phyloP scores from a whole-genome alignment of 2,888 invertebrate species.

The Pharmacophagus antenor region DNA sequence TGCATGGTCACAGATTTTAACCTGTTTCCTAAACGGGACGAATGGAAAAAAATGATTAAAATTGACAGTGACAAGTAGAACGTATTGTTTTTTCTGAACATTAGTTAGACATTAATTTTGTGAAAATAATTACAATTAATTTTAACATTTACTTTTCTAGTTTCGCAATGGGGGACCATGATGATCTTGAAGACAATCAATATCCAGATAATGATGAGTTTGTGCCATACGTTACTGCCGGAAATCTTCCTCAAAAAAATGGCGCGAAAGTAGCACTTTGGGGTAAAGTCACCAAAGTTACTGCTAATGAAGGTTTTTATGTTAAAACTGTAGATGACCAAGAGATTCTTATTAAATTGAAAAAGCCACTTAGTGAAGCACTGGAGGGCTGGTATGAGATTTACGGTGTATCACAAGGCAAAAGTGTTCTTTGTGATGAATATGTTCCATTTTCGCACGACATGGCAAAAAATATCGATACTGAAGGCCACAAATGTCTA shows the following conservation, averaged over 20 bases:
- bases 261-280: slow-evolving; percentile 73
- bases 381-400: slow-evolving; percentile 77
- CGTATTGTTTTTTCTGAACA: not conserved
- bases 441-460: slow-evolving; percentile 65
- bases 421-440: slow-evolving; percentile 68
- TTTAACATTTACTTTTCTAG: not conserved
- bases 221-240: slow-evolving; percentile 72
- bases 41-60: no score
- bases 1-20: no score
- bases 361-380: slow-evolving; percentile 61
- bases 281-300: slow-evolving; percentile 73
- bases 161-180: slow-evolving; percentile 58
- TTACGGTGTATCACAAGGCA: slow-evolving; percentile 70
- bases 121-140: not conserved
- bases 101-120: not conserved
- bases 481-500: slow-evolving; percentile 67
- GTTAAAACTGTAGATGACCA: slow-evolving; percentile 73
- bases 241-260: slow-evolving; percentile 65
- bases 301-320: slow-evolving; percentile 68
- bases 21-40: no score
- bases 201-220: slow-evolving; percentile 74
- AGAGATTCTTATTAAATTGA: slow-evolving; percentile 65
- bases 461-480: slow-evolving; percentile 65
- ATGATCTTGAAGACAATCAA: slow-evolving; percentile 72
- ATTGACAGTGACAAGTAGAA: no score